Conservation (phyloP, 2,797 vertebrate genomes). For the Sardinella longiceps region DNA sequence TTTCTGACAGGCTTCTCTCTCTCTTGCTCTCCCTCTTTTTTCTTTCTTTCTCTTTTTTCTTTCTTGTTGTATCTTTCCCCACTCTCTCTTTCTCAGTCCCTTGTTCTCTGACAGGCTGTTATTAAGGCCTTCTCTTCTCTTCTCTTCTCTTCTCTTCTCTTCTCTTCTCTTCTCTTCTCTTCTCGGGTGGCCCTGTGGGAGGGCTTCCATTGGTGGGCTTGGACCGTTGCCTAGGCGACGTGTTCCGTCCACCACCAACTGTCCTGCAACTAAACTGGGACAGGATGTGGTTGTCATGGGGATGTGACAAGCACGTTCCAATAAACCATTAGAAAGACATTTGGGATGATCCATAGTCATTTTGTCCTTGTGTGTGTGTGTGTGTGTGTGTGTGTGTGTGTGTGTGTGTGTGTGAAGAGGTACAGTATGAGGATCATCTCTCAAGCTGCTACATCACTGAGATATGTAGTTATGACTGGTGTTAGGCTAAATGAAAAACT, state of each 20-base stretch:
- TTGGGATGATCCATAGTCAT: neutral
- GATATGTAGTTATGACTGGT: neutral
- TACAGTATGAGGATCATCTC: neutral
- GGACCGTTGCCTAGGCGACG: neutral
- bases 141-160: neutral
- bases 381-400: conserved; percentile 23
- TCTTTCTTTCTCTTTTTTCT: neutral
- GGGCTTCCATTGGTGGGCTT: conserved; percentile 6
- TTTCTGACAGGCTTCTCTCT: too few relatives aligned
- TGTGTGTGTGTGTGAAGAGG: neutral
- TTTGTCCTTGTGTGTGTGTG: conserved; percentile 14
- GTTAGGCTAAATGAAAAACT: neutral
- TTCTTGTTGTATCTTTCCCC: neutral
- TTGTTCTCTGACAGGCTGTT: conserved; percentile 23
- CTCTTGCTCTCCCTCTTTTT: neutral
- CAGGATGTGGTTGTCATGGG: conserved; percentile 42
- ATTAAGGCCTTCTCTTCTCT: neutral
- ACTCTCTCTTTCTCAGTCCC: neutral
- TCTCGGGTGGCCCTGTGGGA: neutral
- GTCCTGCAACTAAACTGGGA: conserved; percentile 29
- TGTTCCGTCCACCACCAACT: neutral
- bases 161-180: neutral
- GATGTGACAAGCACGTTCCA: conserved; percentile 25
- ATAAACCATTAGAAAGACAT: neutral
- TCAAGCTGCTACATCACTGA: neutral